Evolutionary conservation across 2,888 invertebrate species (phyloP).

Genomic region (Caenorhabditis sulstoni): DNA sequence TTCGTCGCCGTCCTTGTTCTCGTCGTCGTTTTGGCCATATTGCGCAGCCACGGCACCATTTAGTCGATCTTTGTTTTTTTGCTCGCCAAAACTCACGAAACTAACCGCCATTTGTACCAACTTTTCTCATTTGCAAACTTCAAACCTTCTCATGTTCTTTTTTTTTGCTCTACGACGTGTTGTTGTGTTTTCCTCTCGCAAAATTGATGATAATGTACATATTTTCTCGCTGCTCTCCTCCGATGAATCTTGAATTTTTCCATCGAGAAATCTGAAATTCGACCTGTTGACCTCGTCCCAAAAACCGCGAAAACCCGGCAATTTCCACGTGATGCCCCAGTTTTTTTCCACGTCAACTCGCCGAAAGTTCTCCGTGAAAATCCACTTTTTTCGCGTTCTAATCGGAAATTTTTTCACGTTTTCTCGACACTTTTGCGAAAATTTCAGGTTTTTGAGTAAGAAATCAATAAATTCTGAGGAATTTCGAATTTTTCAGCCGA

Average conservation of each 20-base stretch:
- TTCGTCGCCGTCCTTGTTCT: slow-evolving; percentile 52
- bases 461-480: too few relatives aligned
- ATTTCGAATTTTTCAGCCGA: too few relatives aligned
- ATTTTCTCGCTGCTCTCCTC: background rate
- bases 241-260: background rate
- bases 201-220: background rate
- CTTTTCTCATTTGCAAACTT: too few relatives aligned
- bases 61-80: too few relatives aligned
- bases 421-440: too few relatives aligned
- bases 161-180: background rate
- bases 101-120: background rate
- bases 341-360: slow-evolving; percentile 25
- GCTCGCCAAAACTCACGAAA: too few relatives aligned
- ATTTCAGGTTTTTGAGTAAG: too few relatives aligned
- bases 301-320: background rate
- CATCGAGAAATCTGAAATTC: background rate
- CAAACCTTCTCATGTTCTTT: too few relatives aligned
- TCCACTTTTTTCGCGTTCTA: too few relatives aligned
- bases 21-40: slow-evolving; percentile 42
- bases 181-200: too few relatives aligned
- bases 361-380: too few relatives aligned
- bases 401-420: too few relatives aligned
- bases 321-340: slow-evolving; percentile 35
- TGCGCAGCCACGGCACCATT: slow-evolving; percentile 35
- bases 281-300: slow-evolving; percentile 6